Evolutionary conservation across 2,888 invertebrate species (phyloP), one percentile per base, ranked within the genome.

Genomic region (Athetis lepigone): DNA sequence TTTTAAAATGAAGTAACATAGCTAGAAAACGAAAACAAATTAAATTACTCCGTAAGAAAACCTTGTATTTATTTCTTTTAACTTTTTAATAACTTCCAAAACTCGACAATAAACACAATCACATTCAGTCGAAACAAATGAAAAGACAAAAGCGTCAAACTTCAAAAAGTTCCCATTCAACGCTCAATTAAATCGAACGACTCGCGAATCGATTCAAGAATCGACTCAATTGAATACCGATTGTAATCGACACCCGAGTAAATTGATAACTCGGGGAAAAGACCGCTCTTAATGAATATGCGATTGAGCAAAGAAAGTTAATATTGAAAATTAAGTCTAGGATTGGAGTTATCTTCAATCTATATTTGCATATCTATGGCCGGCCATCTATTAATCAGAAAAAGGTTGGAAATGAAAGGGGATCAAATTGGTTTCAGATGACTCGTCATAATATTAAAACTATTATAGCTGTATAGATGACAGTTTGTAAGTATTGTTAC

Each of bases 161-260:
- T 80, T 80, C 57, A 65, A 74, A 78, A 84, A 83, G 74, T 85
- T 84, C 75, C 61, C 74, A 67, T 80, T 83, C 73, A 75, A 81
- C 79, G 83, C 83, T 81, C 86, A 82, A 87, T 87, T 87, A 80
- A 81, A 82, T 73, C 52, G 47, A 67, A 62, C 67, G 61, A 75
- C 58, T 74, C 55, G 52, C 52, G 66, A 78, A 69, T 70, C 79
- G 75, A 76, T 63, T 79, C 54, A 74, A 71, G n/a, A n/a, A 62
- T 83, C 74, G 49, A 81, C 79, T 82, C 80, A 81, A 85, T 87
- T 81, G 82, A 81, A 83, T 83, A 83, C 80, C 83, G 82, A 86
- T 86, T 82, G 83, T 85, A 85, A 87, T 85, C 82, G 83, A 85
- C 82, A 82, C 78, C 60, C 62, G 54, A 72, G 71, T 74, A 70